Conservation (phyloP, 1,140 invertebrate species). For the Rhagoletis pomonella region DNA sequence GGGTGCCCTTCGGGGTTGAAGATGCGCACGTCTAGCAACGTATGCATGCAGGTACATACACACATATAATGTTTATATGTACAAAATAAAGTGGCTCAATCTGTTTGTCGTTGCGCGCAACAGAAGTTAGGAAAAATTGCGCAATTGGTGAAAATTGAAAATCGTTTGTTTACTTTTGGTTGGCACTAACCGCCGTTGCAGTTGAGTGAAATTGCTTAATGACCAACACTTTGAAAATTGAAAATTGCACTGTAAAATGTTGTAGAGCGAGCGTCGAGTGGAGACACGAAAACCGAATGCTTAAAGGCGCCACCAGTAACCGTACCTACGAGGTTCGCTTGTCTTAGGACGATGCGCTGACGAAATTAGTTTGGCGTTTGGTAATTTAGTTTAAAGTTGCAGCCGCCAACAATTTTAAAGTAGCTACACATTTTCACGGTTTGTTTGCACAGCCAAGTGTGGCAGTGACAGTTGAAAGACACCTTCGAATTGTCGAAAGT, state of each 20-base stretch:
- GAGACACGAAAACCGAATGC: background rate
- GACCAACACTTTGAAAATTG: conserved; percentile 21
- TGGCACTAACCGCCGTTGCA: background rate
- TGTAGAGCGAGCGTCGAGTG: background rate
- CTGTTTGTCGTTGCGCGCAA: background rate
- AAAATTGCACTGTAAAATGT: conserved; percentile 19
- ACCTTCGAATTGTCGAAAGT: background rate
- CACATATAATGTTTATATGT: too few species aligned
- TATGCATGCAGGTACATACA: background rate
- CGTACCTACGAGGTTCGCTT: conserved; percentile 6
- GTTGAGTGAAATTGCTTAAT: conserved; percentile 45
- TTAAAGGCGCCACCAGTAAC: background rate
- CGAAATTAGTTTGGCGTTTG: background rate
- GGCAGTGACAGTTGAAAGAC: conserved; percentile 33
- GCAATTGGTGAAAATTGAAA: conserved; percentile 50
- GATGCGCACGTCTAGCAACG: background rate
- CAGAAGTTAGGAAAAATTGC: conserved; percentile 41
- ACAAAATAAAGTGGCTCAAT: background rate
- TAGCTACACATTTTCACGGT: conserved; percentile 38
- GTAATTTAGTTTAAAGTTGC: background rate
- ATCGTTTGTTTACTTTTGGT: conserved; percentile 44
- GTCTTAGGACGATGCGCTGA: background rate
- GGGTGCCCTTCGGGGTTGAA: background rate
- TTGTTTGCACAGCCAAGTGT: conserved; percentile 48
- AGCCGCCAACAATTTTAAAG: conserved; percentile 19